A percentile compares a stretch with the other conserved stretches of the same genome.
phyloP scores from a whole-genome alignment of 2,797 vertebrate genomes.

The Notoglanidium macrostoma region DNA sequence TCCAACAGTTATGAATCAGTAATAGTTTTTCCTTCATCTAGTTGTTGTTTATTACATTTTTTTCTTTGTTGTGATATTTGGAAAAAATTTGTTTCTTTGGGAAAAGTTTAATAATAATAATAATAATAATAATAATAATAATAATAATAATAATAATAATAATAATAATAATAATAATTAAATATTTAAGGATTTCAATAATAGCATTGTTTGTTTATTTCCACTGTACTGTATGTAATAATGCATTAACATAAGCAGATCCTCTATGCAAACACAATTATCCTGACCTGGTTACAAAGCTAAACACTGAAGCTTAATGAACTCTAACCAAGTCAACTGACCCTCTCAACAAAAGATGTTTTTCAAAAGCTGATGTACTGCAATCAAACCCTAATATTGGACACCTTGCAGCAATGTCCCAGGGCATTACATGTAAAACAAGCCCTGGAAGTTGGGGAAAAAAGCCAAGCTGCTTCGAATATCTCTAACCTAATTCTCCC shows the following conservation, averaged over 20 bases:
- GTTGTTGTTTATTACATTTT: background rate
- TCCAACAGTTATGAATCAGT: background rate
- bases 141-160: background rate
- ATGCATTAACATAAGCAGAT: background rate
- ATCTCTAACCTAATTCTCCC: background rate
- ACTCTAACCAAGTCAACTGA: background rate
- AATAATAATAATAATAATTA: background rate
- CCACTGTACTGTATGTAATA: background rate
- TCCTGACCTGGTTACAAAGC: background rate
- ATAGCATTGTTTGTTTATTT: background rate
- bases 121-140: background rate
- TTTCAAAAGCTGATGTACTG: background rate
- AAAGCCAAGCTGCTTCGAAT: background rate
- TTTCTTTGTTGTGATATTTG: background rate
- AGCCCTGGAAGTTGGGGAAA: background rate
- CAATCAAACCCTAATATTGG: background rate
- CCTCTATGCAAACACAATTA: conserved; percentile 20
- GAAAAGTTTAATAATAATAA: background rate
- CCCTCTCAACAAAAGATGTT: background rate
- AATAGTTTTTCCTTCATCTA: background rate
- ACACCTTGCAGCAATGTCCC: background rate
- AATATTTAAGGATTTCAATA: background rate
- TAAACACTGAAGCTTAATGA: conserved; percentile 4
- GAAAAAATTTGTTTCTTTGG: background rate
- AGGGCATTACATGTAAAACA: background rate